Percentiles rank a stretch among this genome's conserved stretches.
Conservation (phyloP, 2,888 invertebrate species). For the Erebia ligea region DNA sequence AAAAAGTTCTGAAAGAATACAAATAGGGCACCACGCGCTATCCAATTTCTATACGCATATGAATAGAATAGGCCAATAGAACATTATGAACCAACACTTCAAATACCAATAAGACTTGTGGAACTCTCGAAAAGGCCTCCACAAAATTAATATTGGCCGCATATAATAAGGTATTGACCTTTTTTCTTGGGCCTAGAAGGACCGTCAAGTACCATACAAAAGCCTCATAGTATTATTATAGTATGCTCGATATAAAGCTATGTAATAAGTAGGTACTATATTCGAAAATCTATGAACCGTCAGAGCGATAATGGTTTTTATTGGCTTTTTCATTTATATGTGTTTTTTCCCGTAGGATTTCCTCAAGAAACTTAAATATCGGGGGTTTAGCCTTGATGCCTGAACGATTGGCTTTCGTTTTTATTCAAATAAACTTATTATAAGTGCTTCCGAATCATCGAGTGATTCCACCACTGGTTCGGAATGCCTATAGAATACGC, state of each 20-base stretch:
- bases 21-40: neutral
- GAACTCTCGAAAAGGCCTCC: neutral
- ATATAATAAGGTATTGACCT: constrained; percentile 13
- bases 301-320: no score
- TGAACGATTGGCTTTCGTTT: no score
- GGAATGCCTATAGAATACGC: no score
- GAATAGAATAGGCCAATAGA: neutral
- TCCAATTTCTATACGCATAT: neutral
- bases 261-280: neutral
- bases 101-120: neutral
- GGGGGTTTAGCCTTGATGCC: no score
- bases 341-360: no score
- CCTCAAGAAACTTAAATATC: no score
- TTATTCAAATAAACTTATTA: no score
- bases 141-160: constrained; percentile 1
- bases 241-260: neutral
- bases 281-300: neutral
- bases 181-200: neutral
- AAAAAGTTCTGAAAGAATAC: neutral
- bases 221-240: neutral
- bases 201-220: constrained; percentile 1
- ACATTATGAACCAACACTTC: neutral
- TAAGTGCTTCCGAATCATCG: no score
- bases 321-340: no score
- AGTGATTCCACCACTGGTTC: no score